Evolutionary conservation across 2,113 vertebrate species (phyloP), one percentile per base, ranked within the genome.

Genomic region (Coracopsis vasa): DNA sequence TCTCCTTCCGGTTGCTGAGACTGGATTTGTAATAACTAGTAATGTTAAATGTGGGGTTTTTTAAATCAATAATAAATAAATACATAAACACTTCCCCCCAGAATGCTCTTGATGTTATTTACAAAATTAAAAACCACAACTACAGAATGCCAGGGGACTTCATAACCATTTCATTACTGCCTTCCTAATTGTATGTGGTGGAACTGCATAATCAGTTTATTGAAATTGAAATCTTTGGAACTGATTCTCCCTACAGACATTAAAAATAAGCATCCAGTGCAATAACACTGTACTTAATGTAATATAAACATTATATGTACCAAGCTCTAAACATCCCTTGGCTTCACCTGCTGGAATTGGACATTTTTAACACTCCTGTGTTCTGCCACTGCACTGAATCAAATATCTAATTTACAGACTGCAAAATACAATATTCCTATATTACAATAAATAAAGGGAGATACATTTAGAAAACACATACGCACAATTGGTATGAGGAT

Each of bases 51-150:
- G 96, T 98, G 98, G 6, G 21, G 94, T 92, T 97, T 98, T 82
- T 69, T 7, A 78, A 83, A 99, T 99, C 99, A 98, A 99, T 99
- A 99, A 99, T 98, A 99, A 99, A 99, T 99, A 99, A 99, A 99
- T 98, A 98, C 98, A 98, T 98, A 98, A 98, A 98, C 98, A 98
- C 97, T 98, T 98, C 98, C 97, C 98, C 97, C 94, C 91, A 98
- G 98, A 98, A 98, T 97, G 95, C 91, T 98, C 96, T 96, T 98
- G 98, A 99, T 98, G 98, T 98, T 98, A 99, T 99, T 98, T 98
- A 99, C 98, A 98, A 99, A 99, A 99, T 99, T 99, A 99, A 98
- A 98, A 88, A 91, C 97, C 98, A 69, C 96, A 98, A 96, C 97
- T 97, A 97, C 95, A 97, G 98, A 98, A 97, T 95, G 97, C 96